Evolutionary conservation across 2,113 vertebrate species (phyloP).

Genomic region (Pontoporia blainvillei): DNA sequence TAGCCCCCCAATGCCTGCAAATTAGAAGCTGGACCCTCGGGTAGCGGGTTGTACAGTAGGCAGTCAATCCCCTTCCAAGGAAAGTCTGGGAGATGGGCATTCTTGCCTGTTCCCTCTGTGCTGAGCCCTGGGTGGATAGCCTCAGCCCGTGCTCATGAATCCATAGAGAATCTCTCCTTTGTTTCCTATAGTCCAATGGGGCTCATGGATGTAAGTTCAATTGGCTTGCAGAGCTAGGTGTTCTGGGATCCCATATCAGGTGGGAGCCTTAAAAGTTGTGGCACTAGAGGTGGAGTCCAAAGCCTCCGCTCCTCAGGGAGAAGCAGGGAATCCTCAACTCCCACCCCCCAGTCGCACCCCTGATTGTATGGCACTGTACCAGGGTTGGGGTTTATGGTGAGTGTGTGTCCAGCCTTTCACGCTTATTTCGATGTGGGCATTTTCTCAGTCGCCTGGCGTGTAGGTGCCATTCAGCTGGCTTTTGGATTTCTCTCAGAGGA

Average conservation of each 20-base stretch:
- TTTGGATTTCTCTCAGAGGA: neutral
- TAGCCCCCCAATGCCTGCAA: too few species aligned
- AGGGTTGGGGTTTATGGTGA: neutral
- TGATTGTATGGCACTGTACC: neutral
- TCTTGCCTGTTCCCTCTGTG: neutral
- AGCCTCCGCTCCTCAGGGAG: neutral
- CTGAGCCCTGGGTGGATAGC: neutral
- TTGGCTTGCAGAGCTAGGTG: neutral
- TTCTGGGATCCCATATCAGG: neutral
- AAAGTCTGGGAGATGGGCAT: neutral
- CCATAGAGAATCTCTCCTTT: neutral
- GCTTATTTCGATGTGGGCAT: neutral
- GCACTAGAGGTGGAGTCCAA: neutral
- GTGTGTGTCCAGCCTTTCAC: neutral
- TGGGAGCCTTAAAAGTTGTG: neutral
- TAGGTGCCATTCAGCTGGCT: neutral
- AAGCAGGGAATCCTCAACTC: neutral
- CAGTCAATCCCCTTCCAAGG: neutral
- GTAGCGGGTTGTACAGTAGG: neutral
- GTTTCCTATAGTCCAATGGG: neutral
- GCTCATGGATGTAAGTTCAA: neutral
- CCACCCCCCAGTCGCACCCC: too few species aligned
- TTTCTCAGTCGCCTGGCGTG: neutral
- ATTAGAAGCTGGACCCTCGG: neutral
- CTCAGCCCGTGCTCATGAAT: neutral